Base-by-base conservation (phyloP, 2,888 invertebrate species). In the Rhyacophila evoluta region DNA sequence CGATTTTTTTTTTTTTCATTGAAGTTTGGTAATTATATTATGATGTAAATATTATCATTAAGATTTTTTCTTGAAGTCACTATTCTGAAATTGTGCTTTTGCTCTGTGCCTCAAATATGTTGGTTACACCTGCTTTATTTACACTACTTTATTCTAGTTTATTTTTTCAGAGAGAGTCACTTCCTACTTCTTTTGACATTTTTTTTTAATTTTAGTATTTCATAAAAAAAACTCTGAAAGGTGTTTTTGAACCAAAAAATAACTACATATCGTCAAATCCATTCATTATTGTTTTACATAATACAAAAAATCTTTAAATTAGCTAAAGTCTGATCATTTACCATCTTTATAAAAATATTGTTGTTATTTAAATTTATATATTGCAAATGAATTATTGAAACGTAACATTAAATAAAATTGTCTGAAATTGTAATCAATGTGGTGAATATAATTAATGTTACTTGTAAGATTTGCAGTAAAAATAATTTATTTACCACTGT, bases 101-200 rank as follows among this genome's bases (percentile, higher is more conserved):
- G 75, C 79, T 76, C 41, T 79, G 79, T 79, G 79, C 79, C 79
- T 79, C 79, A 36, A 55, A 36, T 55, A 19, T 72, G 38, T 69
- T 41, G 69, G 71, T 70, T 41, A 15, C 71, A 72, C 36, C 27
- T 67, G 15, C 36, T 36, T 36, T 28, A 73, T 39, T 38, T 39
- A 39, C 27, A 27, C 25, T 5, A 4, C 41, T 15, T 27, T 38
- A 12, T 8, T 39, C 4, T 25, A 19, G 27, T 37, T 37, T 72
- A 25, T 69, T 4, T 69, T 4, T 69, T 69, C 69, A 29, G 69
- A 69, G 69, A 69, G 33, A 69, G 28, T 69, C 11, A 37, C n/a
- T 39, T 55, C 4, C 10, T 10, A 5, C 55, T 19, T 55, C 8
- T 8, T 55, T 12, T 55, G 19, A 55, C 55, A 55, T 6, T 55